Percentiles rank a stretch among this genome's conserved stretches.
Evolutionary conservation across 1,140 invertebrate species (phyloP).

Genomic region (Dinothrombium tinctorium): DNA sequence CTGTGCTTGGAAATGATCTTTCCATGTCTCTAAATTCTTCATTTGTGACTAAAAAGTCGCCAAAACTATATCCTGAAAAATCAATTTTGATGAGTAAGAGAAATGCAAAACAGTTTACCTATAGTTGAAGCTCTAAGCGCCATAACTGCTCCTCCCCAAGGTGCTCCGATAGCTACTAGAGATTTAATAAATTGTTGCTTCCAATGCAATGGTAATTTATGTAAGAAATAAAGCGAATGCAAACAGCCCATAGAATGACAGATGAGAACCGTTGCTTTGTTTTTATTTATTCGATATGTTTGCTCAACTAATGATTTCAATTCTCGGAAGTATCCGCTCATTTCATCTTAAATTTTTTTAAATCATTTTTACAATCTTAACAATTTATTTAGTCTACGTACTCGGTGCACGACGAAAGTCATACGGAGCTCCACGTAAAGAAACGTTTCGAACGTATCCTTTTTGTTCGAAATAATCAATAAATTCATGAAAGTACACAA

Average conservation of each 20-base stretch:
- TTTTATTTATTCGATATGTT: constrained; percentile 51
- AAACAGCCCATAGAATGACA: constrained; percentile 90
- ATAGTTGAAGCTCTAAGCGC: constrained; percentile 74
- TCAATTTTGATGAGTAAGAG: too few relatives aligned
- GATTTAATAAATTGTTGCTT: constrained; percentile 68
- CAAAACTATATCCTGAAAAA: constrained; percentile 84
- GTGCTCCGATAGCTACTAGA: constrained; percentile 55
- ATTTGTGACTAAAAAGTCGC: constrained; percentile 52
- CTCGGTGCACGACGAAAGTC: constrained; percentile 1
- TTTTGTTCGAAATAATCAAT: constrained; percentile 45
- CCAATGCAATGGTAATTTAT: constrained; percentile 51
- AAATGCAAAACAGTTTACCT: too few relatives aligned
- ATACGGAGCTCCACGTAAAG: neutral
- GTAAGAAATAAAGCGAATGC: constrained; percentile 61
- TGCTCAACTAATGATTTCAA: constrained; percentile 60
- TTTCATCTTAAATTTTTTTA: constrained; percentile 43
- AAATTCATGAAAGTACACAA: constrained; percentile 60
- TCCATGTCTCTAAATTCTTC: constrained; percentile 56
- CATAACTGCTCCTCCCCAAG: constrained; percentile 82
- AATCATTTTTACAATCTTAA: neutral
- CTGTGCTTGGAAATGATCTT: constrained; percentile 70
- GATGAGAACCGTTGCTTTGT: constrained; percentile 50
- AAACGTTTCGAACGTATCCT: constrained; percentile 24
- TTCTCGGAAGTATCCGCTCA: constrained; percentile 45
- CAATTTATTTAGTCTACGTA: constrained; percentile 24